A percentile compares a stretch with the other conserved stretches of the same genome.
Evolutionary conservation across 2,888 invertebrate species (phyloP).

Genomic region (Drosophila paranaensis): DNA sequence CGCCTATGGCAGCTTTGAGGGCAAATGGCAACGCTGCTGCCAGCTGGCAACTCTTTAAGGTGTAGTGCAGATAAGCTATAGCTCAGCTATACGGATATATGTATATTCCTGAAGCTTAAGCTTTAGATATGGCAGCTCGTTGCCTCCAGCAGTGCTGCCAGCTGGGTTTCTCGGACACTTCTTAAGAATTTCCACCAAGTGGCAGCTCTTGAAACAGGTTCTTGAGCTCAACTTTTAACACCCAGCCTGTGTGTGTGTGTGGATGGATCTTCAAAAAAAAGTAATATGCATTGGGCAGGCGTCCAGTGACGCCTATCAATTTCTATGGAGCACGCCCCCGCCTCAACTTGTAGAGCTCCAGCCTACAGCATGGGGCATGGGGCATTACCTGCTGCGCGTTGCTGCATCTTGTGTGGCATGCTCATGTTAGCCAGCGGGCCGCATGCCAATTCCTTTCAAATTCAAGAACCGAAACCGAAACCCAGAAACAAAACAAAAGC

Average conservation of each 20-base stretch:
- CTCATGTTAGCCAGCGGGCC: slow-evolving; percentile 66
- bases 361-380: slow-evolving; percentile 2
- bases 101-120: no score
- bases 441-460: slow-evolving; percentile 65
- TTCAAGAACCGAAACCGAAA: slow-evolving; percentile 33
- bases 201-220: slow-evolving; percentile 24
- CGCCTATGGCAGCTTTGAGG: no score
- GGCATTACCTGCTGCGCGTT: slow-evolving; percentile 42
- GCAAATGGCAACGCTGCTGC: no score
- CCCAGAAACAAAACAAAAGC: slow-evolving; percentile 35
- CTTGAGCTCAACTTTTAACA: slow-evolving; percentile 37
- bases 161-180: not conserved
- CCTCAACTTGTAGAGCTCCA: slow-evolving; percentile 7
- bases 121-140: no score
- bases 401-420: slow-evolving; percentile 68
- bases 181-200: not conserved
- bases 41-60: not conserved
- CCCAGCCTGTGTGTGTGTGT: slow-evolving; percentile 14
- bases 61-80: not conserved
- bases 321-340: slow-evolving; percentile 45
- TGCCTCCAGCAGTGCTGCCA: not conserved
- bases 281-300: slow-evolving; percentile 12
- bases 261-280: slow-evolving; percentile 10
- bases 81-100: no score
- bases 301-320: slow-evolving; percentile 51